Conservation (phyloP, 2,113 vertebrate species). For the Cyphomyrus discorhynchus region DNA sequence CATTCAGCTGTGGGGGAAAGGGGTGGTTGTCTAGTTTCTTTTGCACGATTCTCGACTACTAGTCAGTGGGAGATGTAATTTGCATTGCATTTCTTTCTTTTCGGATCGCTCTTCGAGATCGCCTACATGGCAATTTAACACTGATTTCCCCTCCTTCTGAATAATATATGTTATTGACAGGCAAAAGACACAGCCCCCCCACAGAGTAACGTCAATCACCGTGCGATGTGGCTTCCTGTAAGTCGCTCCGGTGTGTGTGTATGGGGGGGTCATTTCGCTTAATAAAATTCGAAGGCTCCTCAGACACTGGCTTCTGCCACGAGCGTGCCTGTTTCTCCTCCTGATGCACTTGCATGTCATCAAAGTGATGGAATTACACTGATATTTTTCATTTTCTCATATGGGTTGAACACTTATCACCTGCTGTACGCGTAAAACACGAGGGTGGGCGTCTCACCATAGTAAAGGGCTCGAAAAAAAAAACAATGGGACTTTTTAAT, state of each 20-base stretch:
- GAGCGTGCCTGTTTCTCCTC: neutral
- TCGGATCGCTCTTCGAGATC: neutral
- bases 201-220: neutral
- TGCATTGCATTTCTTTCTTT: neutral
- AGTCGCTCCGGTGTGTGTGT: neutral
- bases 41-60: neutral
- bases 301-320: neutral
- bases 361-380: neutral
- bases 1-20: neutral
- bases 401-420: neutral
- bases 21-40: neutral
- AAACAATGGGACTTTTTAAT: neutral
- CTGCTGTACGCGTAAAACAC: neutral
- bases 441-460: neutral
- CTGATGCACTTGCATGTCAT: neutral
- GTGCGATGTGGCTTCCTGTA: neutral
- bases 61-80: neutral
- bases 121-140: neutral
- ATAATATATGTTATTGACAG: slow-evolving; percentile 7
- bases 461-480: neutral
- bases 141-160: neutral
- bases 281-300: neutral
- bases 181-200: neutral
- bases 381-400: neutral
- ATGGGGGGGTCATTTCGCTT: neutral